Evolutionary conservation across 2,797 vertebrate species (phyloP), one percentile per base, ranked within the genome.

Genomic region (Megalops cyprinoides): DNA sequence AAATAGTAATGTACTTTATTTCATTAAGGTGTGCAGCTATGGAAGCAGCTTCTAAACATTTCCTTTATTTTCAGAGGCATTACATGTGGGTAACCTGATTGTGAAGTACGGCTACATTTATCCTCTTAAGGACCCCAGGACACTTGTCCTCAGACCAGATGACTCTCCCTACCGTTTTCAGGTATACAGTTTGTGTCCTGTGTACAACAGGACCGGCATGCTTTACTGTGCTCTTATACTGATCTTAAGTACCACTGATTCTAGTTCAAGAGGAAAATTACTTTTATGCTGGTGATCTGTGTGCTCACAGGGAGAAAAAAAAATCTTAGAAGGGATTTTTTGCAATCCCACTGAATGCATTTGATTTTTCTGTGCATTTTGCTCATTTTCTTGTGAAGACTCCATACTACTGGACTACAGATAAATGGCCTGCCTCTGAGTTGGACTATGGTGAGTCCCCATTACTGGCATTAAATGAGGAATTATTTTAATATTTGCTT

Each of bases 351-450:
- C 31, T 81, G 18, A 46, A 18, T 81, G 23, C 78, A 79, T 28
- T 37, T 44, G 7, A 67, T n/a, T 15, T 3, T 53, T 14, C 23
- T 69, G 37, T 42, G 31, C 14, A 65, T 65, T 69, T 42, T 20
- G 14, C 44, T 42, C 8, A 42, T 42, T 71, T 44, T n/a, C 15
- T 44, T 71, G 67, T 42, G 1, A 42, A 98, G 97, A 97, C 96
- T 0, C 97, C 97, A 0, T 98, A 98, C 85, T 99, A 98, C 92
- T 99, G 97, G 97, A 96, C 91, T 2, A 97, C 94, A 75, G 96
- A 94, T 39, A 92, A 95, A 77, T 97, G 97, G 96, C 96, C 96
- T 0, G 95, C 96, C 15, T 91, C 96, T 0, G 97, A 99, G 87
- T 90, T 98, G 79, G 97, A 99, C 89, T 98, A 97, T 1, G 98